Evolutionary conservation across 2,888 invertebrate genomes (phyloP), one percentile per base, ranked within the genome.

Genomic region (Cactoblastis cactorum): DNA sequence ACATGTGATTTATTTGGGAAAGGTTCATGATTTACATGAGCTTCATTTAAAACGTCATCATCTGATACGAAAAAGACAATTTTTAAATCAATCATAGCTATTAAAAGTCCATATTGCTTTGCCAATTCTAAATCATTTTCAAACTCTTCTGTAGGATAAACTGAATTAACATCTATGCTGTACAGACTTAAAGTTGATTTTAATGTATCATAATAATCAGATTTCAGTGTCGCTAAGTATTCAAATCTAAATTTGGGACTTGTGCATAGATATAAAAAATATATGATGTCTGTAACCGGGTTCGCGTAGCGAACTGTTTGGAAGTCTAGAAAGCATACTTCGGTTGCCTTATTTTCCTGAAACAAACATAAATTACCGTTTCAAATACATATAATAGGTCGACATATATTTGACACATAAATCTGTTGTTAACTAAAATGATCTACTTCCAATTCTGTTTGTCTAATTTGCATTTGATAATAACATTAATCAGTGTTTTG

Each of bases 221-320:
- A 56, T 59, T 74, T 69, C 1, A 86, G 60, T 1, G 67, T 57
- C 24, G 72, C 58, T 1, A 81, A 70, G 56, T 83, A 55, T 54
- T 75, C 56, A 51, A 64, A 65, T 76, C 87, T 75, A 55, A 83
- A 86, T 53, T 63, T 55, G 1, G 83, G 75, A 22, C 81, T 77
- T 0, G 86, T 86, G 49, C 81, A 75, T 1, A 84, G 59, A 49
- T 75, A 85, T 32, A 83, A 45, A 32, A 87, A 86, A 52, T 81
- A 75, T 11, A 82, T 57, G 0, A 87, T 67, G 46, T 86, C 87
- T 0, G 77, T 82, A 0, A 72, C 65, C n/a, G 86, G 87, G 53
- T 67, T 79, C 0, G 82, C 71, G 50, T 78, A 83, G 1, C 86
- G 70, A 71, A 83, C 76, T 3, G 79, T 75, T 78, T 89, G 87